A percentile compares a stretch with the other conserved stretches of the same genome.
These are phyloP conservation scores for Smithornis capensis DNA, from an alignment of 2,113 vertebrate species.

Conservation along the genomic window DNA sequence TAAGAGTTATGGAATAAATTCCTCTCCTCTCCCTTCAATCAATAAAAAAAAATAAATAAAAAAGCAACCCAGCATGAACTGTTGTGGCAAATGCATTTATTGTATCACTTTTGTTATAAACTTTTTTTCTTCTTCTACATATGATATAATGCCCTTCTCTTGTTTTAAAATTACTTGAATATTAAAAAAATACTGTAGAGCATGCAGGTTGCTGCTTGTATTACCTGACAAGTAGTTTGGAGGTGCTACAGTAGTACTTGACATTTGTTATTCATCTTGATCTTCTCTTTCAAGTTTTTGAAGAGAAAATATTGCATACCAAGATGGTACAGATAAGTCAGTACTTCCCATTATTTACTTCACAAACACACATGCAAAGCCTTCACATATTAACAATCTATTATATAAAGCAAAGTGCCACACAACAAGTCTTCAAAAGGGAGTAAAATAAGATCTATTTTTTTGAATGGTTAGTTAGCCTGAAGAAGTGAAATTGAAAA, in stretches of 20 bases:
- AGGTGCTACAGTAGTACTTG: not conserved
- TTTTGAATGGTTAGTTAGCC: too few species aligned
- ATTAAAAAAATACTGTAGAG: not conserved
- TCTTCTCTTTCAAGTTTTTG: not conserved
- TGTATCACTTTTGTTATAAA: not conserved
- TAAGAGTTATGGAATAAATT: not conserved
- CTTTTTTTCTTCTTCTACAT: accelerated
- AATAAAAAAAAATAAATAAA: not conserved
- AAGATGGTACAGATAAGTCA: not conserved
- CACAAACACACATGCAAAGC: not conserved
- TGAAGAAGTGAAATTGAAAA: too few species aligned
- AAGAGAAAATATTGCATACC: not conserved
- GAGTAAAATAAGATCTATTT: not conserved
- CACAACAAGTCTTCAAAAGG: not conserved
- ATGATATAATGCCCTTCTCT: too few species aligned
- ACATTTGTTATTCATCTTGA: not conserved
- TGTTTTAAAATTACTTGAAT: not conserved
- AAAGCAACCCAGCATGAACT: not conserved
- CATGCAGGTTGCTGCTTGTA: not conserved
- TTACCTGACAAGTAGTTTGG: not conserved
- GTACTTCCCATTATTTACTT: not conserved
- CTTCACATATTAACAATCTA: not conserved
- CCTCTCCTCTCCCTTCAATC: accelerated
- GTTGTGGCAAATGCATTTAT: not conserved
- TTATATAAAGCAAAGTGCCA: not conserved